Base-by-base conservation (phyloP, 2,888 invertebrate species). In the Heliconius ethilla region DNA sequence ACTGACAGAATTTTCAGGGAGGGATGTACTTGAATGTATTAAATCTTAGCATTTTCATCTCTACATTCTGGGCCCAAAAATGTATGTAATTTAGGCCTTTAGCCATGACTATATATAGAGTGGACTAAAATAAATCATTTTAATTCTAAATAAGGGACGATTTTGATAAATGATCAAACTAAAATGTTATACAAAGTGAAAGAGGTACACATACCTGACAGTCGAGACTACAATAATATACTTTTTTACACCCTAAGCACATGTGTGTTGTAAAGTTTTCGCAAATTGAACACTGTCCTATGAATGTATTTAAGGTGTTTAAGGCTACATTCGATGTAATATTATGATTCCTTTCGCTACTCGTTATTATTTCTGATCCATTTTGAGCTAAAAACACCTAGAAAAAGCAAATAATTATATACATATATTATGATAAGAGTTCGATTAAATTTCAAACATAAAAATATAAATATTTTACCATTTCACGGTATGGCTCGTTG, bases 191-290 rank as follows among this genome's bases (percentile, higher is more conserved):
- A n/a, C 22, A 25, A 63, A 25, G 27, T 63, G 13, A 18, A 18
- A 67, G 22, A 37, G 9, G n/a, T 33, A 33, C 33, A 33, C 22
- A 25, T 67, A 67, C 67, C 67, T 67, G 67, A 67, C 67, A 67
- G n/a, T 37, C n/a, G 37, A 67, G 67, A 37, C 37, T 67, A 67
- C 67, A 67, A 67, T 67, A 67, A 40, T 33, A 37, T 37, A 22
- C 10, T 27, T 63, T 63, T 27, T 63, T 13, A 63, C 63, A 63
- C 15, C 63, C 45, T 40, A 45, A 18, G 40, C 70, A 70, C 45
- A 70, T 67, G 37, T 33, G n/a, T 22, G 18, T 51, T 27, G 70
- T 51, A 51, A 25, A 18, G 13, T n/a, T 25, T 18, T 70, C 15
- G 40, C 51, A 70, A 18, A 18, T 25, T 22, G 70, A 27, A 45